Conservation (phyloP, 2,797 vertebrate species). For the Muscicapa striata region DNA sequence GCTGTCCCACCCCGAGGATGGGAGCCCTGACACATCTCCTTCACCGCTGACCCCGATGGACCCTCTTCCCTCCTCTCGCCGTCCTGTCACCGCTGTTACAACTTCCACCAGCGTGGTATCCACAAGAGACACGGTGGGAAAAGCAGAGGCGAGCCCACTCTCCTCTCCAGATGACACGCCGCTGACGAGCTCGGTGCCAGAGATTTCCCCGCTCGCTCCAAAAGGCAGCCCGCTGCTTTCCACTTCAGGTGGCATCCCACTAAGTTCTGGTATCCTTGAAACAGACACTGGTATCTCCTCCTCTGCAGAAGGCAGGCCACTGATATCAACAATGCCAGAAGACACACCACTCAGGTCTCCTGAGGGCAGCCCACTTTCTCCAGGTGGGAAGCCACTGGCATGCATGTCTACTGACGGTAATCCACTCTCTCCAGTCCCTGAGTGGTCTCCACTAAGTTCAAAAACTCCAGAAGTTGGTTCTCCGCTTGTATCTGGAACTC, state of each 20-base stretch:
- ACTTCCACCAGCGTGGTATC: constrained; percentile 76
- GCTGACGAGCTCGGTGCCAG: constrained; percentile 73
- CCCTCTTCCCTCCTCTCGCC: constrained; percentile 81
- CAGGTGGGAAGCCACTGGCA: constrained; percentile 61
- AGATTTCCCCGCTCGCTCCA: constrained; percentile 75
- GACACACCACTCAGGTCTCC: constrained; percentile 69
- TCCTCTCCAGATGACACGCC: constrained; percentile 77
- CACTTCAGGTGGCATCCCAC: constrained; percentile 49
- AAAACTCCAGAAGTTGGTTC: constrained; percentile 53
- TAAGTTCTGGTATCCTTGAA: constrained; percentile 54
- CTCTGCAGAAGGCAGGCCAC: constrained; percentile 75
- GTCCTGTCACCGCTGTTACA: constrained; percentile 53
- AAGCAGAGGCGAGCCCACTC: constrained; percentile 76
- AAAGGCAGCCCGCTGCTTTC: constrained; percentile 78
- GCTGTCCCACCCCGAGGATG: constrained; percentile 56
- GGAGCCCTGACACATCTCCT: constrained; percentile 72
- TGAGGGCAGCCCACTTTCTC: constrained; percentile 70
- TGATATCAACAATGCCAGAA: constrained; percentile 64
- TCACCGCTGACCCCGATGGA: constrained; percentile 79
- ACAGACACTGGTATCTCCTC: constrained; percentile 36
- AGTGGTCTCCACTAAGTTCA: constrained; percentile 66
- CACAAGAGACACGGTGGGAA: constrained; percentile 76
- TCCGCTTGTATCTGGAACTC: constrained; percentile 45
- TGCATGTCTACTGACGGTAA: constrained; percentile 71
- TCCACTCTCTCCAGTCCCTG: constrained; percentile 68